phyloP scores from a whole-genome alignment of 37 sponge, comb jelly and placozoan genomes.

The Ianthella basta region DNA sequence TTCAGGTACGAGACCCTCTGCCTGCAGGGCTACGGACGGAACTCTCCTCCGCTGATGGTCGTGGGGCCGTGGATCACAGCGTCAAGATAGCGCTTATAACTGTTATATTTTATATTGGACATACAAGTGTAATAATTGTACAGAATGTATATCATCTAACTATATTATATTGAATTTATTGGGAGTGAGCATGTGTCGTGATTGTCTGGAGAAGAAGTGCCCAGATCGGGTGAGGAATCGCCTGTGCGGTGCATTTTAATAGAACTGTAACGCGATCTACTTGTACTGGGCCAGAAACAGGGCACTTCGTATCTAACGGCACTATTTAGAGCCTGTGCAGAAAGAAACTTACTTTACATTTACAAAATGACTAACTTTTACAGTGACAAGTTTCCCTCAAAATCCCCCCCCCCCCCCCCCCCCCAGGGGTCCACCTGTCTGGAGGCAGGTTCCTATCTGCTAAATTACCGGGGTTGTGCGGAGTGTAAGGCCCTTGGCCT shows the following conservation, averaged over 20 bases:
- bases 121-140: not conserved
- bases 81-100: not conserved
- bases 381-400: not conserved
- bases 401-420: not conserved
- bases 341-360: no score
- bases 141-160: no score
- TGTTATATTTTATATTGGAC: not conserved
- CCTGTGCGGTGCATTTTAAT: not conserved
- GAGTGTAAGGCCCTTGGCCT: conserved; percentile 56
- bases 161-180: no score
- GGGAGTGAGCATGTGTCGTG: conserved; percentile 58
- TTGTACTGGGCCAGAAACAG: no score
- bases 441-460: conserved; percentile 79
- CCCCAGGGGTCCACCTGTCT: conserved; percentile 80
- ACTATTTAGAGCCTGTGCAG: no score
- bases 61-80: conserved; percentile 34
- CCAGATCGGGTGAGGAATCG: conserved; percentile 73
- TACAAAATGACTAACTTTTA: not conserved
- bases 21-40: conserved; percentile 1
- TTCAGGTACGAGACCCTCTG: conserved; percentile 36
- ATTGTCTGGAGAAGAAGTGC: conserved; percentile 64
- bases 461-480: conserved; percentile 81
- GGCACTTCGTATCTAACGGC: no score
- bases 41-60: not conserved
- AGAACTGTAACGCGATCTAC: not conserved